Percentiles rank a stretch among this genome's conserved stretches.
Conservation (phyloP, 2,113 vertebrate genomes). For the Okapia johnstoni region DNA sequence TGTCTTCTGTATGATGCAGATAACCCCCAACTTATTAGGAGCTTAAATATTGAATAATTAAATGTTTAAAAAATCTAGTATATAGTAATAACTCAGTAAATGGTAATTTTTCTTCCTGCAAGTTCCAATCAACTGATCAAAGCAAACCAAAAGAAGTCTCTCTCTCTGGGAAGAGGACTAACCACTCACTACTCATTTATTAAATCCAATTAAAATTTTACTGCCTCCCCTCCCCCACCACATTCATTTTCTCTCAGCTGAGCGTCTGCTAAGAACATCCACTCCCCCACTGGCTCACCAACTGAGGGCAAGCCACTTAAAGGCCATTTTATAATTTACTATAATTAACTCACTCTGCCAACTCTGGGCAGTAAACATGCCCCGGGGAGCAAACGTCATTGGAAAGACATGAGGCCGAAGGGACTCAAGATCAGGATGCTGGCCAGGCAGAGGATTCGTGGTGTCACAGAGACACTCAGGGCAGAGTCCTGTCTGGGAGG, state of each 20-base stretch:
- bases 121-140: not conserved
- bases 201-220: not conserved
- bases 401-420: not conserved
- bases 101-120: not conserved
- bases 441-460: not conserved
- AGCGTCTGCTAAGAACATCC: not conserved
- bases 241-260: not conserved
- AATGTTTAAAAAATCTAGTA: not conserved
- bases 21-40: not conserved
- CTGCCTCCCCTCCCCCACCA: not conserved
- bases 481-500: not conserved
- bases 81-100: not conserved
- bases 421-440: not conserved
- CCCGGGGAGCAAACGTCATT: not conserved
- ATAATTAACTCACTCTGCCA: not conserved
- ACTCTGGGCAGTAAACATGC: not conserved
- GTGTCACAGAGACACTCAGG: accelerated
- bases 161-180: not conserved
- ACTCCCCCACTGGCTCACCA: not conserved
- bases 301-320: not conserved
- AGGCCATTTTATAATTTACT: not conserved
- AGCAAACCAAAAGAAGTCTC: not conserved
- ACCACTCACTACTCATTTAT: not conserved
- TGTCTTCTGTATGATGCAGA: not conserved
- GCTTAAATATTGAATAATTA: not conserved